Evolutionary conservation across 1,140 invertebrate species (phyloP).

Genomic region (Hylaeus anthracinus): DNA sequence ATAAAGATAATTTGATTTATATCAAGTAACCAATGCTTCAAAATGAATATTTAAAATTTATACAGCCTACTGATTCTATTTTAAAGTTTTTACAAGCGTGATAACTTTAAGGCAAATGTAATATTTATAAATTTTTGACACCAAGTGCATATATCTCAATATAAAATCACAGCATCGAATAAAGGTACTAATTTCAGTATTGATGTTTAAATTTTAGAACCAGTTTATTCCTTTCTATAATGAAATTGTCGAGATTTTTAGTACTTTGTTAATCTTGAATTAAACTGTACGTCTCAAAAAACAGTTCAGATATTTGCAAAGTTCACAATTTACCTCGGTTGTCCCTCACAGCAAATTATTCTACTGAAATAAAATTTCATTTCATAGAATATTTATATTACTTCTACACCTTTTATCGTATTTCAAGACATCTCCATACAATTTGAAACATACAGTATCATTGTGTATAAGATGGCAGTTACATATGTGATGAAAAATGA

Average conservation of each 20-base stretch:
- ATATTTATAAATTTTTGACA: constrained; percentile 54
- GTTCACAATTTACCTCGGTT: constrained; percentile 27
- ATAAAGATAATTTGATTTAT: constrained; percentile 20
- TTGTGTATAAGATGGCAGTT: constrained; percentile 61
- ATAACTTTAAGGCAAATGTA: constrained; percentile 69
- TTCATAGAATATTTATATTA: constrained; percentile 31
- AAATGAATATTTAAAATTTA: constrained; percentile 40
- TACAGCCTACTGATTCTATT: constrained; percentile 27
- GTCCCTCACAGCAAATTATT: constrained; percentile 27
- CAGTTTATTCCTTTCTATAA: constrained; percentile 22
- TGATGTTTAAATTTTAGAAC: constrained; percentile 28
- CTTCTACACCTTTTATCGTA: constrained; percentile 15
- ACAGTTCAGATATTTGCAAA: constrained; percentile 25
- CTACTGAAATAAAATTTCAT: constrained; percentile 58
- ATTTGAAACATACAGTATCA: constrained; percentile 49
- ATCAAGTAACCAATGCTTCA: constrained; percentile 24
- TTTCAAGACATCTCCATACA: constrained; percentile 34
- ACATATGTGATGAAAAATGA: constrained; percentile 45
- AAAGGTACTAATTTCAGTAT: constrained; percentile 41
- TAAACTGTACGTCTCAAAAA: constrained; percentile 6
- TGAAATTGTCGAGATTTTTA: background rate
- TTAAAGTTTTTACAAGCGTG: constrained; percentile 58
- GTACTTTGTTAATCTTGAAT: constrained; percentile 6
- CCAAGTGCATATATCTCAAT: constrained; percentile 52
- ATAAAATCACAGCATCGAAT: constrained; percentile 62